phyloP scores from a whole-genome alignment of 1,140 invertebrate species.

The Tetranychus cinnabarinus region DNA sequence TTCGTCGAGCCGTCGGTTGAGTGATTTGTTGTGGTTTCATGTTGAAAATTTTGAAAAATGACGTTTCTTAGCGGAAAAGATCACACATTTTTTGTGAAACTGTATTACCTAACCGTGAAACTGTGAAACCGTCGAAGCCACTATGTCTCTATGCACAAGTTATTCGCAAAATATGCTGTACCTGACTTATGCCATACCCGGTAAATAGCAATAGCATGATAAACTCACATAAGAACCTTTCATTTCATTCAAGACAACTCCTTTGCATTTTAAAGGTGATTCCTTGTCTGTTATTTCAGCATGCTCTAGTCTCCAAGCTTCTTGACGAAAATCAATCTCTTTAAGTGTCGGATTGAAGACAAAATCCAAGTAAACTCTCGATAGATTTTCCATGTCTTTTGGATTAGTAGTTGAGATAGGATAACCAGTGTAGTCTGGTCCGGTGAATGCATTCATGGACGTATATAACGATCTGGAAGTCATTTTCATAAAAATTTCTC shows the following conservation, averaged over 20 bases:
- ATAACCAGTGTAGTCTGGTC: slow-evolving; percentile 77
- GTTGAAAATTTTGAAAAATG: too few relatives aligned
- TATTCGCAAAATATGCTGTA: too few relatives aligned
- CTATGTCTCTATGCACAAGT: too few relatives aligned
- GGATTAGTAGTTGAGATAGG: slow-evolving; percentile 78
- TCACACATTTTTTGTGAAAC: too few relatives aligned
- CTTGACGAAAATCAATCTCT: slow-evolving; percentile 62
- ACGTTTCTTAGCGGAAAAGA: too few relatives aligned
- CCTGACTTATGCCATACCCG: too few relatives aligned
- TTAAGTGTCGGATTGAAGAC: slow-evolving; percentile 58
- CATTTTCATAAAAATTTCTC: slow-evolving; percentile 95
- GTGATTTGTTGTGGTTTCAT: too few relatives aligned
- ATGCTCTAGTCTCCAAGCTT: slow-evolving; percentile 82
- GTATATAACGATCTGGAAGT: slow-evolving; percentile 66
- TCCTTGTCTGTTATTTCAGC: slow-evolving; percentile 39
- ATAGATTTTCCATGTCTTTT: slow-evolving; percentile 39
- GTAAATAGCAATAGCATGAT: not conserved
- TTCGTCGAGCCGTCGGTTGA: too few relatives aligned
- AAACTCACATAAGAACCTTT: slow-evolving; percentile 61
- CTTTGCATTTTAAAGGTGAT: slow-evolving; percentile 54
- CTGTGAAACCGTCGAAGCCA: too few relatives aligned
- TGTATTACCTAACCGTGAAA: too few relatives aligned
- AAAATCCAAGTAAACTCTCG: slow-evolving; percentile 59
- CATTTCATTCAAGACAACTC: slow-evolving; percentile 95
- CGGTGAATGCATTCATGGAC: slow-evolving; percentile 88